These are phyloP conservation scores for Elgaria multicarinata DNA, from an alignment of 2,113 vertebrate species.

Conservation along the genomic window DNA sequence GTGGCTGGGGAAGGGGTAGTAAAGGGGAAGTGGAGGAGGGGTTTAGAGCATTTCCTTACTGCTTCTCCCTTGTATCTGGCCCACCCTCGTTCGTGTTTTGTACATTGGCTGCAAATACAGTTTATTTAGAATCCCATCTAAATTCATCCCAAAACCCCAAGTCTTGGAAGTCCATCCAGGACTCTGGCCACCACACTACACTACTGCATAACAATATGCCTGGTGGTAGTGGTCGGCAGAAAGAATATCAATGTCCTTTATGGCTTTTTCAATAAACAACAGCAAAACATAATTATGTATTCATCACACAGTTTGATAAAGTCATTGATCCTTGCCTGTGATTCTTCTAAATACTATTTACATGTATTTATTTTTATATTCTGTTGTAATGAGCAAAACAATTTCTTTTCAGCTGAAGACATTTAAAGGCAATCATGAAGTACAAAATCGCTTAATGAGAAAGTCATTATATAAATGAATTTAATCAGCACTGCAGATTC, in stretches of 20 bases:
- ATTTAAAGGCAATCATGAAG: slow-evolving; percentile 13
- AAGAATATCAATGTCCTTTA: background rate
- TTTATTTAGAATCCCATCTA: too few relatives aligned
- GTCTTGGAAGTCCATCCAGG: background rate
- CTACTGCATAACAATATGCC: background rate
- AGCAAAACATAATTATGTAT: background rate
- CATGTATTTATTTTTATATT: slow-evolving; percentile 23
- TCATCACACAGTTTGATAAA: background rate
- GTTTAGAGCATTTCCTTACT: background rate
- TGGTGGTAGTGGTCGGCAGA: background rate
- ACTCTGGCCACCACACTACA: background rate
- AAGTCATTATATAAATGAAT: background rate
- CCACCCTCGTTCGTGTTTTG: background rate
- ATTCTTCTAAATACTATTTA: slow-evolving; percentile 12
- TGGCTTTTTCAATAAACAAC: background rate
- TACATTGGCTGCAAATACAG: too few relatives aligned
- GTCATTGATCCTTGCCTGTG: background rate
- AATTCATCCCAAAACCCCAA: background rate
- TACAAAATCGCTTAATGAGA: background rate
- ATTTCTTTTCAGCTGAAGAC: slow-evolving; percentile 14
- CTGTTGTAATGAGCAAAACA: slow-evolving; percentile 12
- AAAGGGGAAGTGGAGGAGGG: background rate
- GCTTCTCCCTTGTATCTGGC: background rate
- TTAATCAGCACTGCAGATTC: slow-evolving; percentile 11
- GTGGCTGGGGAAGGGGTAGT: background rate